Conservation (phyloP, 2,113 vertebrate genomes). For the Triplophysa tibetana region DNA sequence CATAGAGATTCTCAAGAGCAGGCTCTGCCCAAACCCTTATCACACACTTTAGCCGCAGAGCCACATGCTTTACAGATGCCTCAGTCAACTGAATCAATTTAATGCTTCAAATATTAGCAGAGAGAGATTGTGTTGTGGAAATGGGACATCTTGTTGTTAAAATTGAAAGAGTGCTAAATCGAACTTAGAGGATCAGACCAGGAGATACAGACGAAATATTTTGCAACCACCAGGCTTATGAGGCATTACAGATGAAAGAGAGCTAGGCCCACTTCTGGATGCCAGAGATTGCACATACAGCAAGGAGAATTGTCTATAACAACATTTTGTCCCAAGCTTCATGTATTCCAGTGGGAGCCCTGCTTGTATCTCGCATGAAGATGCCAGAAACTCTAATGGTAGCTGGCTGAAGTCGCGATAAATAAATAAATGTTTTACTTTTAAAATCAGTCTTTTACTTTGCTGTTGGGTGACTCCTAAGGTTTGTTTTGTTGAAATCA, state of each 20-base stretch:
- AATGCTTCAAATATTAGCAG: constrained; percentile 72
- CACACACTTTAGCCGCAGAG: constrained; percentile 56
- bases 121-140: constrained; percentile 50
- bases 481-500: no score
- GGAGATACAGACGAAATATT: constrained; percentile 85
- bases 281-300: constrained; percentile 83
- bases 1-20: constrained; percentile 49
- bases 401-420: no score
- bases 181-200: constrained; percentile 93
- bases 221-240: constrained; percentile 87
- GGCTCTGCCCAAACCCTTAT: constrained; percentile 70
- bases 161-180: constrained; percentile 90
- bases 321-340: background rate
- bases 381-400: no score
- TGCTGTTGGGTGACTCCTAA: no score
- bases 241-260: constrained; percentile 94
- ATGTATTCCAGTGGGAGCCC: no score
- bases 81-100: constrained; percentile 72
- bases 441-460: no score
- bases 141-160: constrained; percentile 76
- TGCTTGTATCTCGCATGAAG: no score
- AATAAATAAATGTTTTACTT: no score
- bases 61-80: constrained; percentile 58
- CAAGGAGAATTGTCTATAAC: constrained; percentile 7
- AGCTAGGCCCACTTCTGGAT: background rate